Base-by-base conservation (phyloP, 2,113 vertebrate genomes). In the Centropristis striata region DNA sequence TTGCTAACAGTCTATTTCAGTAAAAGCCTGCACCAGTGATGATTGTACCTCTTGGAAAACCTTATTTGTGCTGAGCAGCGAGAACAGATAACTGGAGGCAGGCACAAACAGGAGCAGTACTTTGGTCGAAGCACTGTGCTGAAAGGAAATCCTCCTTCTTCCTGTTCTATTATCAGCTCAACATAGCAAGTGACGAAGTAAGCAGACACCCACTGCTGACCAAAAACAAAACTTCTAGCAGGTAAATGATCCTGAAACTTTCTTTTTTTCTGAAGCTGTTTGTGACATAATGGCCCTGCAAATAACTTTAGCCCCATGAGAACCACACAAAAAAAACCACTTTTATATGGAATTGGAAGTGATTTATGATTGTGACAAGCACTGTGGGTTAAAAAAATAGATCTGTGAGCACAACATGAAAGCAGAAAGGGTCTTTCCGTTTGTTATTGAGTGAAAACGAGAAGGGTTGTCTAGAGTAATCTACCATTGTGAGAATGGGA, bases 381-480 rank as follows among this genome's bases (percentile, higher is more conserved):
- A 50, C 6, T 68, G 49, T 21, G 51, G 28, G 15, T 20, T n/a
- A 32, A 72, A 74, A 44, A 72, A 27, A 64, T 6, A 66, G 36
- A 78, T 67, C 41, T 66, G 18, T 55, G 64, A 82, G 41, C n/a
- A 44, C n/a, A 71, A 79, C 12, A 53, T 57, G 39, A 72, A 80
- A 57, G 28, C 23, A 65, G 16, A 78, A 70, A 69, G 8, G 37
- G 9, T 64, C 16, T 63, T 85, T 88, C 59, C 16, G 10, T 84
- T 79, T 80, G 70, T 83, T 82, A 79, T 51, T 80, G 53, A 83
- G 68, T 71, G 60, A 88, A 78, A 55, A 27, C 6, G 41, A 86
- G 71, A 71, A 76, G 25, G 47, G n/a, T 75, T 88, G 87, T 88
- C 79, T 81, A 47, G 84, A 90, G 81, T 80, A 89, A 87, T 88